Conservation (phyloP, 2,797 vertebrate genomes). For the Glyptemys insculpta region DNA sequence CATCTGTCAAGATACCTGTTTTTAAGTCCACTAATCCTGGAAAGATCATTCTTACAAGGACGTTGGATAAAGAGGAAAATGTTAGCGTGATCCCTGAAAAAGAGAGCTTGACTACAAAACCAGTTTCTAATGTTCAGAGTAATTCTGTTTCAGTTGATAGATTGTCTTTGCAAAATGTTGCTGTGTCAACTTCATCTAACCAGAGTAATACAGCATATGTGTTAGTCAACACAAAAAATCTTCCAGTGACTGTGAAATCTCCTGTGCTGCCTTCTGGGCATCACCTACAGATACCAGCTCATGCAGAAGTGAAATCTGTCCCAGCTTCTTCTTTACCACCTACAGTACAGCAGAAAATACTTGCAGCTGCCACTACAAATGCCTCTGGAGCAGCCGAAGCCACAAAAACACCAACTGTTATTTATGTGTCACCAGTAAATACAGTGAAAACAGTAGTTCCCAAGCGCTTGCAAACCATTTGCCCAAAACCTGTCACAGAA, state of each 20-base stretch:
- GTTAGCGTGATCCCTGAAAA: constrained; percentile 66
- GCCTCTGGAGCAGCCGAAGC: constrained; percentile 58
- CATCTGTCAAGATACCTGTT: constrained; percentile 75
- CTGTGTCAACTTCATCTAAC: constrained; percentile 64
- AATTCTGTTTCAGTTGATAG: constrained; percentile 52
- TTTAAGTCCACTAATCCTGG: constrained; percentile 75
- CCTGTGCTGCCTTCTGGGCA: constrained; percentile 78
- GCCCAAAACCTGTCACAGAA: constrained; percentile 56
- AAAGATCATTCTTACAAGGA: constrained; percentile 75
- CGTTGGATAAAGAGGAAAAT: constrained; percentile 69
- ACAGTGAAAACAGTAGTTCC: constrained; percentile 75
- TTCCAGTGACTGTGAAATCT: constrained; percentile 55
- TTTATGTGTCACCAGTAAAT: constrained; percentile 83
- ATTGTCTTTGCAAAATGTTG: constrained; percentile 66
- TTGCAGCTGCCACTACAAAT: constrained; percentile 63
- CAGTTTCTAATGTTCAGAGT: constrained; percentile 61
- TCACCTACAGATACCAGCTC: constrained; percentile 83
- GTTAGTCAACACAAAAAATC: constrained; percentile 65
- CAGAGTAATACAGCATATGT: constrained; percentile 60
- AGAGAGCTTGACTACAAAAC: constrained; percentile 53
- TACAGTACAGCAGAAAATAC: constrained; percentile 82
- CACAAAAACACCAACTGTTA: constrained; percentile 74
- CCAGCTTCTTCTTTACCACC: constrained; percentile 80
- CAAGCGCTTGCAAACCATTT: constrained; percentile 60
- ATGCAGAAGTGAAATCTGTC: constrained; percentile 83